Evolutionary conservation across 53 echinoderm and acorn worm species (phyloP).

Genomic region (Arbacia lixula): DNA sequence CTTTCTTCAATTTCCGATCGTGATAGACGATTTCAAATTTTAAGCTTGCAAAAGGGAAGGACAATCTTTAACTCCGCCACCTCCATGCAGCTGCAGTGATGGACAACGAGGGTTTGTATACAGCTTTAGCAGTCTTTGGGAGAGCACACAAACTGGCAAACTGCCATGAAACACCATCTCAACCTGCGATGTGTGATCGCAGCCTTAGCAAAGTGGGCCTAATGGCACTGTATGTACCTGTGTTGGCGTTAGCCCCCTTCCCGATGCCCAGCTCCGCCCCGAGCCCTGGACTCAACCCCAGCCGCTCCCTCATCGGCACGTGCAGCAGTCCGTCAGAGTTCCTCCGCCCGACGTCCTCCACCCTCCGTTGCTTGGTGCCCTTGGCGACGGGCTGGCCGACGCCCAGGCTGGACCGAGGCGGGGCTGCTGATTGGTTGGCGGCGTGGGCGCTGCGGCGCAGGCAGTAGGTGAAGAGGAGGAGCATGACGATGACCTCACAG

Average conservation of each 20-base stretch:
- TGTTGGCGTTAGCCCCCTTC: constrained; percentile 18
- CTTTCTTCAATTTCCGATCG: too few species aligned
- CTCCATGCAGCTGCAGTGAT: too few species aligned
- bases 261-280: neutral
- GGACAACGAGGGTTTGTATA: too few species aligned
- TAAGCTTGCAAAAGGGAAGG: too few species aligned
- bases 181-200: too few species aligned
- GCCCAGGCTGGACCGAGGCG: neutral
- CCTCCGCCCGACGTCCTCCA: constrained; percentile 44
- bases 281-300: constrained; percentile 37
- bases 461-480: constrained; percentile 76
- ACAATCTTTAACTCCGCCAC: too few species aligned
- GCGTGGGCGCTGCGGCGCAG: constrained; percentile 21
- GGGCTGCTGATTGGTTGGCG: neutral
- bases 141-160: too few species aligned
- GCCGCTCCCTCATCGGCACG: constrained; percentile 28
- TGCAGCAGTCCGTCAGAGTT: constrained; percentile 52
- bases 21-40: too few species aligned
- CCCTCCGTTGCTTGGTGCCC: neutral
- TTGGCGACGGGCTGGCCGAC: neutral
- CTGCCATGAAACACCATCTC: too few species aligned
- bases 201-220: too few species aligned
- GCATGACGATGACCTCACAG: constrained; percentile 75
- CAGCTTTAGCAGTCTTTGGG: too few species aligned
- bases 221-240: too few species aligned